A percentile compares a stretch with the other conserved stretches of the same genome.
phyloP scores from a whole-genome alignment of 2,797 vertebrate genomes.

The Perodicticus potto region DNA sequence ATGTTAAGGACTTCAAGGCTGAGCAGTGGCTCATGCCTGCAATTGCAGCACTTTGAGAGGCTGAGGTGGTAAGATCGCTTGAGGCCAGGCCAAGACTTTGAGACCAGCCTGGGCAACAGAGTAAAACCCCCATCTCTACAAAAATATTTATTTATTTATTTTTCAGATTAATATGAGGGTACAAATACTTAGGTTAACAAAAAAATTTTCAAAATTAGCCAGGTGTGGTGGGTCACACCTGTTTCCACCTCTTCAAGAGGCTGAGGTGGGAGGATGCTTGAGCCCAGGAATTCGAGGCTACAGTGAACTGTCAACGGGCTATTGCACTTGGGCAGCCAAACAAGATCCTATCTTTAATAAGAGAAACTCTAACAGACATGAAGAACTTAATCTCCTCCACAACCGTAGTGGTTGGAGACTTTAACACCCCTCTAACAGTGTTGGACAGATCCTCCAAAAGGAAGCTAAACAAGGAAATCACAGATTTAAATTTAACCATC shows the following conservation, averaged over 20 bases:
- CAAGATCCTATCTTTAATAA: too few species aligned
- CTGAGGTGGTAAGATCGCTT: background rate
- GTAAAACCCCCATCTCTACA: background rate
- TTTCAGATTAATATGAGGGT: too few species aligned
- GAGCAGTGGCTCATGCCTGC: background rate
- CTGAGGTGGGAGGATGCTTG: background rate
- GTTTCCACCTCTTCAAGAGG: background rate
- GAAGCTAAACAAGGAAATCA: too few species aligned
- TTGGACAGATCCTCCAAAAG: too few species aligned
- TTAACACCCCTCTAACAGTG: too few species aligned
- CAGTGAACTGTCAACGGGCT: background rate
- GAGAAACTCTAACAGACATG: too few species aligned
- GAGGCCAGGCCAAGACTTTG: background rate
- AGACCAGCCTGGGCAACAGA: background rate
- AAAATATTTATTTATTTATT: background rate
- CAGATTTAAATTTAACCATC: too few species aligned
- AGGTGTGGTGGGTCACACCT: background rate
- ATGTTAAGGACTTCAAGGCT: background rate
- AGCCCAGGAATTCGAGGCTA: background rate
- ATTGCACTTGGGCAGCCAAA: background rate
- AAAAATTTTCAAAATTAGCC: background rate
- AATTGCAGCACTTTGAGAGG: background rate
- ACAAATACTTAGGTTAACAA: too few species aligned
- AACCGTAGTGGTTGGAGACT: too few species aligned
- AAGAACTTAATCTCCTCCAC: too few species aligned